Percentiles rank a stretch among this genome's conserved stretches.
phyloP scores from a whole-genome alignment of 2,888 invertebrate species.

The Rutpela maculata region DNA sequence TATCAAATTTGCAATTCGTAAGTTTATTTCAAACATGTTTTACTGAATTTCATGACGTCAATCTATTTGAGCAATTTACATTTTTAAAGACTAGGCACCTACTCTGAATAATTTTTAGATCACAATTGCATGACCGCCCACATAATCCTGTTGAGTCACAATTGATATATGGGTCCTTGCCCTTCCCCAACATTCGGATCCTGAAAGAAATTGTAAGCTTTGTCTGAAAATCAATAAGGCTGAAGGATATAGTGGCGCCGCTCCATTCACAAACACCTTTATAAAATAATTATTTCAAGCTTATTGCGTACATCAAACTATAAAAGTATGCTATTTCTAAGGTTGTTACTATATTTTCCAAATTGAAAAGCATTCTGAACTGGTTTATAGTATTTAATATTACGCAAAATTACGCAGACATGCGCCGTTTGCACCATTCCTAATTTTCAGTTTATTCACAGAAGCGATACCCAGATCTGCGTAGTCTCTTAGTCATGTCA shows the following conservation, averaged over 20 bases:
- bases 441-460: slow-evolving; percentile 15
- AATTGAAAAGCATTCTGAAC: background rate
- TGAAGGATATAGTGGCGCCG: slow-evolving; percentile 34
- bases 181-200: slow-evolving; percentile 44
- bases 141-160: slow-evolving; percentile 22
- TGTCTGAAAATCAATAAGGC: slow-evolving; percentile 35
- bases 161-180: slow-evolving; percentile 41
- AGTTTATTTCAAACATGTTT: background rate
- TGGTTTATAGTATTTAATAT: background rate
- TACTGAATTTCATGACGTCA: background rate
- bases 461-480: slow-evolving; percentile 7
- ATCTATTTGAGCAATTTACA: background rate
- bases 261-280: slow-evolving; percentile 18
- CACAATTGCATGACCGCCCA: slow-evolving; percentile 2
- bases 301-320: background rate
- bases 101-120: background rate
- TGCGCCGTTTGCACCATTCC: background rate
- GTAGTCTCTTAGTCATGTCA: slow-evolving; percentile 10
- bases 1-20: background rate
- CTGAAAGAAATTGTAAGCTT: slow-evolving; percentile 33
- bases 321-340: background rate
- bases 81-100: background rate
- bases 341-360: background rate
- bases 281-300: background rate
- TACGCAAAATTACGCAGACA: slow-evolving; percentile 19